Evolutionary conservation across 2,113 vertebrate genomes (phyloP), one percentile per base, ranked within the genome.

Genomic region (Urocynchramus pylzowi): DNA sequence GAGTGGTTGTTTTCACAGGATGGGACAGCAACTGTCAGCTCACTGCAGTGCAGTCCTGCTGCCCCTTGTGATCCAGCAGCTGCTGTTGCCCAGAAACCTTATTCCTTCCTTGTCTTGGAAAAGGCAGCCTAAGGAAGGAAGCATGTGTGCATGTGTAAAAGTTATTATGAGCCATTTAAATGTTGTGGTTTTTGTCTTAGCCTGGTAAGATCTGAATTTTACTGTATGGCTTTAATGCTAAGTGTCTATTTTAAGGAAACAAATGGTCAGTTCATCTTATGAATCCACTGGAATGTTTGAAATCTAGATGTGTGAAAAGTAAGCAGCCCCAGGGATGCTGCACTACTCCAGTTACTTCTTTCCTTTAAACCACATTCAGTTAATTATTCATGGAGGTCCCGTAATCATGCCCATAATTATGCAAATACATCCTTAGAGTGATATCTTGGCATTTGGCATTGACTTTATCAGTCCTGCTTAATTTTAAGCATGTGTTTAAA

Each of bases 401-500:
- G 0, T 91, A 87, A 89, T 94, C 44, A 22, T 92, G 39, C 47
- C 90, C 57, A 74, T 76, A 93, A 94, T 95, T 94, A 90, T 85
- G 68, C 83, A 95, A 82, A 86, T 84, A 60, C 31, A 78, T 68
- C 76, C 52, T 81, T 78, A 93, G 87, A 84, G 56, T 86, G 73
- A 86, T 90, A 56, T 75, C 56, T 60, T 92, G 85, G 53, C 83
- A 45, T 94, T 88, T 80, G 39, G 6, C 20, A 0, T 63, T 88
- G 87, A 83, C 76, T 88, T 90, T 94, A 94, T 92, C 90, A 81
- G 59, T 86, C 63, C 68, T 84, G 30, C 52, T 53, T 90, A 77
- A 96, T 90, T 94, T 93, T 90, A 92, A 94, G 73, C 80, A 78
- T 73, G 82, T 87, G 60, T 94, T 81, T 92, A 53, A 94, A 88